These are phyloP conservation scores for Drosophila pachea DNA, from an alignment of 1,140 invertebrate genomes.

Conservation along the genomic window DNA sequence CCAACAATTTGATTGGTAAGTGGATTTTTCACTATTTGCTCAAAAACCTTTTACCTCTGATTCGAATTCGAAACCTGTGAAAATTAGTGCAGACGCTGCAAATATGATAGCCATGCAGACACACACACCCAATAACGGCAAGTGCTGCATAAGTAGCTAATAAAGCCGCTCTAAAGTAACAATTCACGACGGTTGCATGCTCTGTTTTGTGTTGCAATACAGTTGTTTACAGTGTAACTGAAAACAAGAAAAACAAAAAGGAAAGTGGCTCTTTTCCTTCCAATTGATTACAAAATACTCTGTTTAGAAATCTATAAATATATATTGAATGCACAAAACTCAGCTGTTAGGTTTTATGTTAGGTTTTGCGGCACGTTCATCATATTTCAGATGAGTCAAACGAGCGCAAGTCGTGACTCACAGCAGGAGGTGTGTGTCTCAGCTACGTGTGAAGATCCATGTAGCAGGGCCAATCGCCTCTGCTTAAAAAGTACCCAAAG, in stretches of 20 bases:
- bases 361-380: slow-evolving; percentile 52
- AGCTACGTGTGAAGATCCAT: slow-evolving; percentile 41
- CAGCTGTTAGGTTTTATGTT: too few relatives aligned
- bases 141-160: slow-evolving; percentile 30
- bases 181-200: not conserved
- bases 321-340: not conserved
- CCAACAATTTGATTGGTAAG: slow-evolving; percentile 92
- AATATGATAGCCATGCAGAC: slow-evolving; percentile 40
- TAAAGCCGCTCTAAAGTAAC: not conserved
- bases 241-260: not conserved
- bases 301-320: not conserved
- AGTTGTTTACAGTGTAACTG: not conserved
- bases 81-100: slow-evolving; percentile 55
- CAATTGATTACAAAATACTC: not conserved
- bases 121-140: slow-evolving; percentile 41
- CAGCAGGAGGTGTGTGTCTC: slow-evolving; percentile 34
- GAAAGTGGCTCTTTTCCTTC: not conserved
- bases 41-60: not conserved
- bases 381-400: slow-evolving; percentile 61
- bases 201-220: not conserved
- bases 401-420: slow-evolving; percentile 12
- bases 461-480: slow-evolving; percentile 10
- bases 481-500: not conserved
- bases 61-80: slow-evolving; percentile 19
- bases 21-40: slow-evolving; percentile 38